These are phyloP conservation scores for Physocephala rufipes DNA, from an alignment of 2,888 invertebrate species.

Conservation along the genomic window DNA sequence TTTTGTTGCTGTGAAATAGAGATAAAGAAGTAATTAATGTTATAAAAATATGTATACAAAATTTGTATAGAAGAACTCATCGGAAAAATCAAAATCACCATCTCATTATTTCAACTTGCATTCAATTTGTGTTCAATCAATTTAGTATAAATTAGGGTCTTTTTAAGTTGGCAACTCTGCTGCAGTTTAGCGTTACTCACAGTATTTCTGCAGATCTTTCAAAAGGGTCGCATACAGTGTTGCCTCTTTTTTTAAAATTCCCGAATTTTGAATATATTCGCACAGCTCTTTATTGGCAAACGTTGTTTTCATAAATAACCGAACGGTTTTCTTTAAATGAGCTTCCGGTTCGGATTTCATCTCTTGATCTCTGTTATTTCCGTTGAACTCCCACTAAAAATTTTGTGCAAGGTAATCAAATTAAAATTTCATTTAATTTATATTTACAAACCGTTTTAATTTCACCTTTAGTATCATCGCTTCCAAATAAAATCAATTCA, in stretches of 20 bases:
- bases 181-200: constrained; percentile 47
- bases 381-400: too few species aligned
- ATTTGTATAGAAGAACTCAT: background rate
- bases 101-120: too few species aligned
- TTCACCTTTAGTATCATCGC: background rate
- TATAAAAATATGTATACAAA: too few species aligned
- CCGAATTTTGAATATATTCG: constrained; percentile 44
- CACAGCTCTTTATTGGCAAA: constrained; percentile 46
- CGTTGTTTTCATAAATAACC: constrained; percentile 55
- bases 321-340: constrained; percentile 22
- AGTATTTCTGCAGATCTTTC: constrained; percentile 47
- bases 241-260: constrained; percentile 55
- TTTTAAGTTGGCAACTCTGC: too few species aligned
- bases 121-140: too few species aligned
- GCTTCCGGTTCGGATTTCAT: too few species aligned
- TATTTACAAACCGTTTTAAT: constrained; percentile 9
- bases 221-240: constrained; percentile 52
- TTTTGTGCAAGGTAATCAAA: too few species aligned
- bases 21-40: too few species aligned
- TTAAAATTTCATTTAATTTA: background rate
- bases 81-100: background rate
- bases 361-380: too few species aligned
- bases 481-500: constrained; percentile 46
- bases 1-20: constrained; percentile 39
- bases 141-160: too few species aligned